Conservation (phyloP, 2,113 vertebrate genomes). For the Pardalotus punctatus region DNA sequence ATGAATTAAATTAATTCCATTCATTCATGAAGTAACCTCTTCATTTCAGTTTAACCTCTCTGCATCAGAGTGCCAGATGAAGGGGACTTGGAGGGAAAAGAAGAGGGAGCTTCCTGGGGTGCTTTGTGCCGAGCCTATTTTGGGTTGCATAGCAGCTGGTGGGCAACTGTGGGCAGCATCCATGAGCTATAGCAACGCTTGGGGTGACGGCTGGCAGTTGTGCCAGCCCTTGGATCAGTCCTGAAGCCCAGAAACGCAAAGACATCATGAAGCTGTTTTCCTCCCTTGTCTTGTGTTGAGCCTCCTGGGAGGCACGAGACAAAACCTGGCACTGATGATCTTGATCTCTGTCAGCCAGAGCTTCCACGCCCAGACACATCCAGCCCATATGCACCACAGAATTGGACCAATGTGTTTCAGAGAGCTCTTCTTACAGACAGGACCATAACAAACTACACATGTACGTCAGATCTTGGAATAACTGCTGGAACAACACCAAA, state of each 20-base stretch:
- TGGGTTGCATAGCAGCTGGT: conserved; percentile 56
- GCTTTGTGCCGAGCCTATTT: conserved; percentile 39
- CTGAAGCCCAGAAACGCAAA: background rate
- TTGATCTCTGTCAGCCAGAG: background rate
- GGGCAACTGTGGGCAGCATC: conserved; percentile 33
- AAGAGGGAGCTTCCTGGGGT: conserved; percentile 36
- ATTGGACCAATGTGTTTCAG: background rate
- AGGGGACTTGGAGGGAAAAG: background rate
- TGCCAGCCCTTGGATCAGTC: conserved; percentile 23
- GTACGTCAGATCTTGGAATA: background rate
- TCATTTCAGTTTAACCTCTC: background rate
- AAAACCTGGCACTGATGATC: background rate
- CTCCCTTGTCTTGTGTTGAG: background rate
- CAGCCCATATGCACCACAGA: background rate
- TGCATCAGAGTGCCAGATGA: background rate
- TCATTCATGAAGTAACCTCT: conserved; percentile 20
- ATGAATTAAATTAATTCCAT: background rate
- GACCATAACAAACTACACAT: background rate
- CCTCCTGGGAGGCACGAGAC: background rate
- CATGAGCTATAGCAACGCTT: conserved; percentile 36
- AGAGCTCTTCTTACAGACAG: background rate
- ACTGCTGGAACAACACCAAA: background rate
- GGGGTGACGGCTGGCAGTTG: background rate
- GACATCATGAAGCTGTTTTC: background rate
- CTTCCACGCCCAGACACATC: background rate